These are phyloP conservation scores for Platichthys stellatus DNA, from an alignment of 2,113 vertebrate species.

Conservation along the genomic window DNA sequence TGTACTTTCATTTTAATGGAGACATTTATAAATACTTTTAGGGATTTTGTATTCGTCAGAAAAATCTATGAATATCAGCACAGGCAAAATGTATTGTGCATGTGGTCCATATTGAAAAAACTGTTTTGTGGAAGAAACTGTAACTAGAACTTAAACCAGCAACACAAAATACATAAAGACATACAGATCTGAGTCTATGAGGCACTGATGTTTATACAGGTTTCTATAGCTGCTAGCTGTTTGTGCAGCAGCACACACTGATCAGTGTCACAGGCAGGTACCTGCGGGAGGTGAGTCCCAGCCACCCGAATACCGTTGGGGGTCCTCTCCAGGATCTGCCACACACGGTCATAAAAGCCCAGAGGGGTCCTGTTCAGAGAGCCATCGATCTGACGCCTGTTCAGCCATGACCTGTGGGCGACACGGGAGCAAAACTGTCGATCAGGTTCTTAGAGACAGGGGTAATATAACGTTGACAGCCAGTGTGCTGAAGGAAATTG, in stretches of 20 bases:
- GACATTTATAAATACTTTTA: background rate
- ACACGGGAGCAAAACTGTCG: background rate
- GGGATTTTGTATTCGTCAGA: background rate
- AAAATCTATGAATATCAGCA: background rate
- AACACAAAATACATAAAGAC: background rate
- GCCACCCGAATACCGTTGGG: conserved; percentile 89
- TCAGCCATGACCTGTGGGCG: conserved; percentile 88
- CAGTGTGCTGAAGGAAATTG: conserved; percentile 21
- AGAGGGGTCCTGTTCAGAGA: conserved; percentile 92
- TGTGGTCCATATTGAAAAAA: no score
- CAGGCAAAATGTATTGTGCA: background rate
- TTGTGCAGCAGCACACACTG: background rate
- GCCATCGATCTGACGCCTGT: conserved; percentile 93
- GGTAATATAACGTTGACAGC: conserved; percentile 2
- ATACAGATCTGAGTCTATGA: background rate
- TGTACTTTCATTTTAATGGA: background rate
- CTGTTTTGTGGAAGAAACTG: background rate
- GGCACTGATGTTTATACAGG: background rate
- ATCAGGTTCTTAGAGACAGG: background rate
- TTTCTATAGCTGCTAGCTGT: background rate
- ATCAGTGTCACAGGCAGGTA: conserved; percentile 64
- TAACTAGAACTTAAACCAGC: background rate
- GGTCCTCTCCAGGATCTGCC: conserved; percentile 97
- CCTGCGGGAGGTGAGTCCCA: conserved; percentile 91
- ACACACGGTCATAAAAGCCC: conserved; percentile 95